A percentile compares a stretch with the other conserved stretches of the same genome.
phyloP scores from a whole-genome alignment of 53 echinoderm and acorn worm genomes.

The Luidia sarsii region DNA sequence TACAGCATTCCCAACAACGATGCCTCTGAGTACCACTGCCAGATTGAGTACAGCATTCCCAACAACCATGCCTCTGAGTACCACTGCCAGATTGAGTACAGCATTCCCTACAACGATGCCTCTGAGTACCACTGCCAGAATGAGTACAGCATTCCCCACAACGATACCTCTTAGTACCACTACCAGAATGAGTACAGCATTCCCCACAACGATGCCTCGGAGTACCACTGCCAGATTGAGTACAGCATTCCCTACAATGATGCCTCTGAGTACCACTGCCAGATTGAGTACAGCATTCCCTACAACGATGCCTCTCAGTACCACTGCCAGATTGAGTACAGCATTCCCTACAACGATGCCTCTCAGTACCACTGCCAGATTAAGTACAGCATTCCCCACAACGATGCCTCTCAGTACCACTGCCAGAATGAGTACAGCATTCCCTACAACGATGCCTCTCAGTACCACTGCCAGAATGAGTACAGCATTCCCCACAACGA shows the following conservation, averaged over 20 bases:
- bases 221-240: background rate
- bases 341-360: background rate
- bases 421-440: background rate
- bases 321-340: background rate
- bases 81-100: background rate
- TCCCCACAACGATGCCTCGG: background rate
- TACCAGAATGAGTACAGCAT: background rate
- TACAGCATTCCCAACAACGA: too few species aligned
- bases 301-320: background rate
- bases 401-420: background rate
- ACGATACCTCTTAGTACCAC: background rate
- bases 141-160: background rate
- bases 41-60: too few species aligned
- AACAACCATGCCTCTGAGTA: too few species aligned
- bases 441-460: background rate
- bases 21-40: too few species aligned
- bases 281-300: background rate
- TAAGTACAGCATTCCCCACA: background rate
- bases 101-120: too few species aligned
- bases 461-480: too few species aligned
- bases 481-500: background rate
- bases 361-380: background rate
- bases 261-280: background rate
- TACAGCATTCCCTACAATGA: too few species aligned
- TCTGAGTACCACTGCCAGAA: too few species aligned